Evolutionary conservation across 2,797 vertebrate genomes (phyloP).

Genomic region (Pangasius sanitwongsei): DNA sequence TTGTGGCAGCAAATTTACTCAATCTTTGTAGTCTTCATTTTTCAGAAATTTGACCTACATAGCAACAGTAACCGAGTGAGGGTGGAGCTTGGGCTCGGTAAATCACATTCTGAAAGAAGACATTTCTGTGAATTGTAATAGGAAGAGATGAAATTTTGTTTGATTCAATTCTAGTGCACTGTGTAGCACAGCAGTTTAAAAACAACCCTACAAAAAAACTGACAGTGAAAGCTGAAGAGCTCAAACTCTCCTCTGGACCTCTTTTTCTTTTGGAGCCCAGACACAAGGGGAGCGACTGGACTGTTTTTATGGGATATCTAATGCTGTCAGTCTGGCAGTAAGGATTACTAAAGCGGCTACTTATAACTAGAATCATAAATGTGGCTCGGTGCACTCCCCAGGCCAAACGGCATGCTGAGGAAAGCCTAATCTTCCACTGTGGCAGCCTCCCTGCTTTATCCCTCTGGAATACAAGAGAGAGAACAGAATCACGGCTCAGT

Average conservation of each 20-base stretch:
- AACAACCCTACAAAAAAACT: background rate
- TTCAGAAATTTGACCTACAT: background rate
- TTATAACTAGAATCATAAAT: slow-evolving; percentile 36
- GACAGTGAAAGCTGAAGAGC: background rate
- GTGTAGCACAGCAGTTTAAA: background rate
- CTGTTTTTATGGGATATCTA: slow-evolving; percentile 43
- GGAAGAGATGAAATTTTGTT: background rate
- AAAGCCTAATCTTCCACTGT: slow-evolving; percentile 55
- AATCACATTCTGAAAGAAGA: background rate
- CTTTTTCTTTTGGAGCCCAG: background rate
- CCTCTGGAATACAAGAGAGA: slow-evolving; percentile 56
- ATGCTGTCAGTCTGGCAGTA: slow-evolving; percentile 35
- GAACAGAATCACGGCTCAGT: slow-evolving; percentile 39
- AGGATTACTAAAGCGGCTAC: slow-evolving; percentile 53
- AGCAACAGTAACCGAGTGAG: slow-evolving; percentile 3
- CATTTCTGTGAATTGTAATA: background rate
- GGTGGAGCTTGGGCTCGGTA: background rate
- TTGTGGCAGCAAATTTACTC: background rate
- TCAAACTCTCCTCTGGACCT: background rate
- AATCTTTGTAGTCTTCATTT: background rate
- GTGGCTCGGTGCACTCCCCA: slow-evolving; percentile 30
- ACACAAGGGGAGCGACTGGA: background rate
- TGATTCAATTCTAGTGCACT: background rate
- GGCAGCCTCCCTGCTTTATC: slow-evolving; percentile 53
- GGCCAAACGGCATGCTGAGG: slow-evolving; percentile 49